Conservation (phyloP, 2,113 vertebrate genomes). For the Oophaga pumilio region DNA sequence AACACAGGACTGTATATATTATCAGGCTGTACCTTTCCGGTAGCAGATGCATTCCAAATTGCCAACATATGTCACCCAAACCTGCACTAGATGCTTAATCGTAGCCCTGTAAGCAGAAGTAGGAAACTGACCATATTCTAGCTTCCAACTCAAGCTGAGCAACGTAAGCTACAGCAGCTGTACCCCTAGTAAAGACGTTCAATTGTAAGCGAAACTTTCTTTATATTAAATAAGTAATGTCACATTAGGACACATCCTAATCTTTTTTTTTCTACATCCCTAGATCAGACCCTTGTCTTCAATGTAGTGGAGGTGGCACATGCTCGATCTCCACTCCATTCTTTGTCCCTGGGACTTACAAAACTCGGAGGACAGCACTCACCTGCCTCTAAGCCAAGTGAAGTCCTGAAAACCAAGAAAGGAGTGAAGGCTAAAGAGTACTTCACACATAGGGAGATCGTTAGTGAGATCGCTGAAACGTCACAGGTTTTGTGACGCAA, state of each 20-base stretch:
- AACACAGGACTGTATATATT: constrained; percentile 44
- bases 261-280: neutral
- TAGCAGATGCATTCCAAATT: constrained; percentile 52
- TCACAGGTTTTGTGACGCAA: too few species aligned
- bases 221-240: neutral
- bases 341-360: too few species aligned
- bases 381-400: too few species aligned
- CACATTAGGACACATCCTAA: constrained; percentile 1
- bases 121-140: constrained; percentile 44
- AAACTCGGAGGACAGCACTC: too few species aligned
- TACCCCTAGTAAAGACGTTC: constrained; percentile 1
- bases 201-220: constrained; percentile 24
- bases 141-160: constrained; percentile 37
- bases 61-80: constrained; percentile 50
- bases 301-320: too few species aligned
- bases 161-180: constrained; percentile 29
- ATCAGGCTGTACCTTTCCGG: constrained; percentile 46
- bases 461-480: too few species aligned
- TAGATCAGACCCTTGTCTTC: too few species aligned
- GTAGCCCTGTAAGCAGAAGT: constrained; percentile 23
- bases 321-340: too few species aligned
- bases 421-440: too few species aligned
- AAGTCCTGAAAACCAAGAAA: too few species aligned
- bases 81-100: constrained; percentile 48
- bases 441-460: too few species aligned